phyloP scores from a whole-genome alignment of 35 echinoderm and acorn worm genomes.

The Strongylocentrotus purpuratus region DNA sequence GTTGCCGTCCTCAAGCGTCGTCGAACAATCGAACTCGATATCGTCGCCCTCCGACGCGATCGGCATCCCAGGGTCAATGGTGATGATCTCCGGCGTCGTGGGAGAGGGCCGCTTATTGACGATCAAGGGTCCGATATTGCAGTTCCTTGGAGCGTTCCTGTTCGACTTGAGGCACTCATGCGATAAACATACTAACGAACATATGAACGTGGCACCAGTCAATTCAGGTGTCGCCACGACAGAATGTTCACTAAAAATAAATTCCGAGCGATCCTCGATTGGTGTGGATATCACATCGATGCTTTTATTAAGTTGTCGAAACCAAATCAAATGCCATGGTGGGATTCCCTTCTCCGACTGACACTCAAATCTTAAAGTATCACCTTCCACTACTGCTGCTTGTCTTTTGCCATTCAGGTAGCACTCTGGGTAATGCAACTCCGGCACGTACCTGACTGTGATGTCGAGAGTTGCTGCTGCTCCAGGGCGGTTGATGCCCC shows the following conservation, averaged over 20 bases:
- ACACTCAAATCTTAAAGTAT: slow-evolving; percentile 30
- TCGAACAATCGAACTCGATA: slow-evolving; percentile 28
- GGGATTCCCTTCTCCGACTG: not conserved
- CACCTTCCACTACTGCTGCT: not conserved
- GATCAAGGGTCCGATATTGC: slow-evolving; percentile 33
- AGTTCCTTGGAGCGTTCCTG: not conserved
- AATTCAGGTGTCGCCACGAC: not conserved
- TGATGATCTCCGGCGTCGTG: not conserved
- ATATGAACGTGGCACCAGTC: slow-evolving; percentile 26
- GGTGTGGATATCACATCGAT: not conserved
- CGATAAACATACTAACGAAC: slow-evolving; percentile 30
- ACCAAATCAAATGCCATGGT: slow-evolving; percentile 49
- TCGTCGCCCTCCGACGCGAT: slow-evolving; percentile 31
- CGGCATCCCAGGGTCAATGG: slow-evolving; percentile 20
- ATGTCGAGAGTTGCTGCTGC: not conserved
- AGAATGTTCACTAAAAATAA: not conserved
- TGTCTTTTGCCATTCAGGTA: slow-evolving; percentile 36
- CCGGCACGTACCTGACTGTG: not conserved
- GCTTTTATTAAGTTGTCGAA: slow-evolving; percentile 38
- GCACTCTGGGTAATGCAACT: slow-evolving; percentile 37
- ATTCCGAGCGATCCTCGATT: not conserved
- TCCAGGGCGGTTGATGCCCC: not conserved
- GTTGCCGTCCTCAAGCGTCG: slow-evolving; percentile 31
- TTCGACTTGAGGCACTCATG: not conserved
- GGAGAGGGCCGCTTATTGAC: not conserved